Evolutionary conservation across 1,140 invertebrate genomes (phyloP).

Genomic region (Lordiphosa stackelbergi): DNA sequence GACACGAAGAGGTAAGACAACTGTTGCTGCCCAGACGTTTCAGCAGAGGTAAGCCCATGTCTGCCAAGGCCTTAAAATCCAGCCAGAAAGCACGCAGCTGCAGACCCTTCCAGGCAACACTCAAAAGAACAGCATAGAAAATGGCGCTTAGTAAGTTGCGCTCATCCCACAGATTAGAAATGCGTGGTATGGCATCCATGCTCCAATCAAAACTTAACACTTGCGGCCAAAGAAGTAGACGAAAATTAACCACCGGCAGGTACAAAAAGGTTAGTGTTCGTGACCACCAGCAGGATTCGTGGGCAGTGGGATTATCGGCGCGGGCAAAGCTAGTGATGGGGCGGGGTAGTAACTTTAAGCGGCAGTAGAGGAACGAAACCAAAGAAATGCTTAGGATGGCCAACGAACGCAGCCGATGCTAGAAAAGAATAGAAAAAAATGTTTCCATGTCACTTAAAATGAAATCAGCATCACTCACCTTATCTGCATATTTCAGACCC

Average conservation of each 20-base stretch:
- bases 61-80: conserved; percentile 40
- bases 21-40: conserved; percentile 37
- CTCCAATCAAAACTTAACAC: conserved; percentile 96
- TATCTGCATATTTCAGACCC: conserved; percentile 47
- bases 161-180: conserved; percentile 84
- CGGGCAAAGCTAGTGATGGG: conserved; percentile 86
- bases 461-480: conserved; percentile 35
- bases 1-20: conserved; percentile 37
- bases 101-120: conserved; percentile 70
- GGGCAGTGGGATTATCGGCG: conserved; percentile 93
- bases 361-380: conserved; percentile 80
- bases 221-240: conserved; percentile 88
- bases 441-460: background rate
- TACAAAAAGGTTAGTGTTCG: conserved; percentile 90
- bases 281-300: conserved; percentile 83
- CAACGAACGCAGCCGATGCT: conserved; percentile 83
- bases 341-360: conserved; percentile 81
- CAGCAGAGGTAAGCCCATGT: conserved; percentile 43
- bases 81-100: conserved; percentile 7
- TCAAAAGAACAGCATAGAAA: conserved; percentile 83
- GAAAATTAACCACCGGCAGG: conserved; percentile 90
- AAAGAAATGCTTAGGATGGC: conserved; percentile 80
- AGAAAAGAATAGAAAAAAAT: conserved; percentile 66
- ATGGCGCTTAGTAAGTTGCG: conserved; percentile 84
- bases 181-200: conserved; percentile 92